A percentile compares a stretch with the other conserved stretches of the same genome.
Conservation (phyloP, 2,113 vertebrate genomes). For the Poicephalus meyeri region DNA sequence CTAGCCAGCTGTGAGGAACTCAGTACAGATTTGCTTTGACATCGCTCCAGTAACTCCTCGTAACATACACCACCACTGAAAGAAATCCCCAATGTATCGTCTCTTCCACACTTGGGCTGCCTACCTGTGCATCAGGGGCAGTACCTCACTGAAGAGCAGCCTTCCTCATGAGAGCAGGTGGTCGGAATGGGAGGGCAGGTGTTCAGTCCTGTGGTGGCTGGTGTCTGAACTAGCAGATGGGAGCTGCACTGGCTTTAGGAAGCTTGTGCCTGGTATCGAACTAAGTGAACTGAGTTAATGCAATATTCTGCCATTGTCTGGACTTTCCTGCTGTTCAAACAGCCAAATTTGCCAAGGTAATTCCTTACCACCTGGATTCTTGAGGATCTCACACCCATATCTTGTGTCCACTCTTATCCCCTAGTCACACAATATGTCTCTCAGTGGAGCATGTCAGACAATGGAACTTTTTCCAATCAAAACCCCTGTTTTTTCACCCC, state of each 20-base stretch:
- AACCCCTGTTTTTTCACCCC: neutral
- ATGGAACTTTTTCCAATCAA: neutral
- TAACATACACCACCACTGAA: neutral
- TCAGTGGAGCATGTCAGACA: neutral
- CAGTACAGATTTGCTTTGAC: neutral
- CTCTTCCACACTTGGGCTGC: neutral
- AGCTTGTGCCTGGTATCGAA: neutral
- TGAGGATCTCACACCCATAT: neutral
- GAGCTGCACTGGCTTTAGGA: neutral
- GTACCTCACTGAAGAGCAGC: neutral
- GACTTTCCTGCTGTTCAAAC: neutral
- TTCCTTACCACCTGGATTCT: neutral
- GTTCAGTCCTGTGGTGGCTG: neutral
- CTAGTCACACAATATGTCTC: neutral
- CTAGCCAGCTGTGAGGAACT: neutral
- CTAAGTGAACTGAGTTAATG: neutral
- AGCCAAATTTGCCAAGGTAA: neutral
- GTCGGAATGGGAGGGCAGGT: neutral
- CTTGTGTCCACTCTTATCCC: neutral
- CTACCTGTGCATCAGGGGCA: neutral
- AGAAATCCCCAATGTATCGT: neutral
- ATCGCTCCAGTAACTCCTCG: neutral
- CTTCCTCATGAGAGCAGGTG: too few relatives aligned
- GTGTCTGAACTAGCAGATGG: neutral
- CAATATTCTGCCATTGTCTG: neutral